phyloP scores from a whole-genome alignment of 2,797 vertebrate species.

The Hippoglossus hippoglossus region DNA sequence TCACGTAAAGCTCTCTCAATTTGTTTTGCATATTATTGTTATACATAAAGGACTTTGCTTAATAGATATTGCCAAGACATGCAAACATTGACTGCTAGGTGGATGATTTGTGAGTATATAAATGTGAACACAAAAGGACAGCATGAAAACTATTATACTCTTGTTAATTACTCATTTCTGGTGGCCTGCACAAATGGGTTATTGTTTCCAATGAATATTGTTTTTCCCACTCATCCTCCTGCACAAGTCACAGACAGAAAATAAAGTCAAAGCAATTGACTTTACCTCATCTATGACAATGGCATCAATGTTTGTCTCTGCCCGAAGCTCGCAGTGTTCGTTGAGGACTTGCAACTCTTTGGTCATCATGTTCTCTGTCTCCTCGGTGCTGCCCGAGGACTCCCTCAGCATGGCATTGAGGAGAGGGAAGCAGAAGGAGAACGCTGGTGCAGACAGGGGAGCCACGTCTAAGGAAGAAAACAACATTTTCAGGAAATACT shows the following conservation, averaged over 20 bases:
- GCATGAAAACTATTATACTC: background rate
- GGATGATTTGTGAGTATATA: background rate
- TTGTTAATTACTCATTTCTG: background rate
- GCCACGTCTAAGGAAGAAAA: constrained; percentile 52
- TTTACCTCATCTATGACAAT: constrained; percentile 90
- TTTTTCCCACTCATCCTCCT: background rate
- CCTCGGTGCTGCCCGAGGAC: constrained; percentile 86
- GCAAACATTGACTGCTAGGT: background rate
- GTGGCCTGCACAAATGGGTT: background rate
- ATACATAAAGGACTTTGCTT: background rate
- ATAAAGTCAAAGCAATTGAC: background rate
- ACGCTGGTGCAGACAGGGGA: constrained; percentile 83
- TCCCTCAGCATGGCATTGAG: constrained; percentile 90
- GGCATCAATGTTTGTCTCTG: constrained; percentile 60
- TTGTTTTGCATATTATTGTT: background rate
- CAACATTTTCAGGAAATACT: background rate
- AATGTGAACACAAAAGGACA: background rate
- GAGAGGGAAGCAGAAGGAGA: constrained; percentile 93
- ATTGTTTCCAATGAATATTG: background rate
- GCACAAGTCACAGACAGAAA: background rate
- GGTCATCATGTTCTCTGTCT: constrained; percentile 87
- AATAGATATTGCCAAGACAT: background rate
- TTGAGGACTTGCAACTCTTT: constrained; percentile 90
- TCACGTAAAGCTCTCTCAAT: background rate
- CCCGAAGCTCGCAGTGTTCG: constrained; percentile 90